phyloP scores from a whole-genome alignment of 2,797 vertebrate genomes.

The Tokudaia tokunoshimensis region DNA sequence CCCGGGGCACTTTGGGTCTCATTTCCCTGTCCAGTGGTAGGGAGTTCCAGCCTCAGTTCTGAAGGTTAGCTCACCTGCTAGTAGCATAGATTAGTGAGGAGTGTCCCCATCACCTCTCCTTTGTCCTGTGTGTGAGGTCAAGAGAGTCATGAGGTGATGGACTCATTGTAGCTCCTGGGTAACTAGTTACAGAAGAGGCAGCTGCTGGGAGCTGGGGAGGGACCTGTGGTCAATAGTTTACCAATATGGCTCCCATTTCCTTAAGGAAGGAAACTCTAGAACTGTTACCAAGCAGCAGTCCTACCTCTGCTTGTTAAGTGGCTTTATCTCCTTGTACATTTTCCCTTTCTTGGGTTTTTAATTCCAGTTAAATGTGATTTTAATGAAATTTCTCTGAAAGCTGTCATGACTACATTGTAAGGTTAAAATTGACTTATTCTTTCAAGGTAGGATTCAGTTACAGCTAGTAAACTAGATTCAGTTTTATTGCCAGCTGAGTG shows the following conservation, averaged over 20 bases:
- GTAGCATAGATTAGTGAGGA: background rate
- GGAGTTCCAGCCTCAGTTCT: too few species aligned
- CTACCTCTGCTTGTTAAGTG: fast-evolving
- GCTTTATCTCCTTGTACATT: background rate
- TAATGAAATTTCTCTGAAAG: slow-evolving; percentile 68
- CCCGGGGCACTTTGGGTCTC: background rate
- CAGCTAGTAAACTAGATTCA: slow-evolving; percentile 62
- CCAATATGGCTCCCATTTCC: background rate
- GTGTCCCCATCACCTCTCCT: fast-evolving
- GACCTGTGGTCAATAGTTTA: fast-evolving
- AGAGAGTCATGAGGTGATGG: background rate
- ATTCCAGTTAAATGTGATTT: slow-evolving; percentile 69
- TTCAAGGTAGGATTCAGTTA: slow-evolving; percentile 70
- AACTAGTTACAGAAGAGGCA: fast-evolving
- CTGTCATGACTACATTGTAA: slow-evolving; percentile 36
- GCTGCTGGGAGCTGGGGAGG: too few species aligned
- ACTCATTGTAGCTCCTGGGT: background rate
- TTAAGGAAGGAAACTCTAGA: background rate
- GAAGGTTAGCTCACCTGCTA: too few species aligned
- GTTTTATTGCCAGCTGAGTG: slow-evolving; percentile 52
- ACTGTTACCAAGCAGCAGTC: background rate
- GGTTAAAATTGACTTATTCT: slow-evolving; percentile 69
- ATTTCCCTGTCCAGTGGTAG: background rate
- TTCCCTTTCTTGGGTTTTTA: slow-evolving; percentile 38
- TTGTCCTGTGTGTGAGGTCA: fast-evolving